A percentile compares a stretch with the other conserved stretches of the same genome.
phyloP scores from a whole-genome alignment of 2,888 invertebrate species.

The Acleris cristana region DNA sequence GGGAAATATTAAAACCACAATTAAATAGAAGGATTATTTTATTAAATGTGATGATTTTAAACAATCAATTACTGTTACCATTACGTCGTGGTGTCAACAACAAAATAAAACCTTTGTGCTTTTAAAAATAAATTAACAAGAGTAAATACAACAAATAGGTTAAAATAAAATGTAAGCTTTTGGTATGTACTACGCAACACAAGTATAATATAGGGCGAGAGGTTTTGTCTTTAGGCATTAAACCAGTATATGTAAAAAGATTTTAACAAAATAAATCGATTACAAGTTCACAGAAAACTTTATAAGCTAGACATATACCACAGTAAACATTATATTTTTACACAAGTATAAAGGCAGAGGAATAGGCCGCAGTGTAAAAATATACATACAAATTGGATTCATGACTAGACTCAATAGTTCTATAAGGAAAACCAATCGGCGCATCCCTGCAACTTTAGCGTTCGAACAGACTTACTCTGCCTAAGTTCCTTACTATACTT shows the following conservation, averaged over 20 bases:
- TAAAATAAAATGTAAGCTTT: conserved; percentile 58
- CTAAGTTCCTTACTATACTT: conserved; percentile 50
- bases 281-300: conserved; percentile 3
- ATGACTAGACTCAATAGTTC: conserved; percentile 65
- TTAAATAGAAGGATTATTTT: conserved; percentile 79
- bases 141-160: conserved; percentile 77
- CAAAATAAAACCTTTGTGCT: conserved; percentile 81
- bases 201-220: conserved; percentile 79
- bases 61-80: conserved; percentile 78
- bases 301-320: conserved; percentile 21
- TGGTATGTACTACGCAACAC: conserved; percentile 59
- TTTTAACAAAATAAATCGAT: neutral
- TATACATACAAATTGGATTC: conserved; percentile 55
- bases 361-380: conserved; percentile 54
- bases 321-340: conserved; percentile 39
- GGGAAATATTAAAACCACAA: conserved; percentile 49
- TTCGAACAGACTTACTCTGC: conserved; percentile 53
- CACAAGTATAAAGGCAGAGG: conserved; percentile 43
- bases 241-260: conserved; percentile 20
- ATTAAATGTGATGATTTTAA: conserved; percentile 81
- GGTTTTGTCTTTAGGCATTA: conserved; percentile 48
- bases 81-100: conserved; percentile 79
- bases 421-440: conserved; percentile 19
- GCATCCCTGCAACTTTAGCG: conserved; percentile 1
- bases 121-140: conserved; percentile 82